Conservation (phyloP, 2,888 invertebrate genomes). For the Adelognathus sp. region DNA sequence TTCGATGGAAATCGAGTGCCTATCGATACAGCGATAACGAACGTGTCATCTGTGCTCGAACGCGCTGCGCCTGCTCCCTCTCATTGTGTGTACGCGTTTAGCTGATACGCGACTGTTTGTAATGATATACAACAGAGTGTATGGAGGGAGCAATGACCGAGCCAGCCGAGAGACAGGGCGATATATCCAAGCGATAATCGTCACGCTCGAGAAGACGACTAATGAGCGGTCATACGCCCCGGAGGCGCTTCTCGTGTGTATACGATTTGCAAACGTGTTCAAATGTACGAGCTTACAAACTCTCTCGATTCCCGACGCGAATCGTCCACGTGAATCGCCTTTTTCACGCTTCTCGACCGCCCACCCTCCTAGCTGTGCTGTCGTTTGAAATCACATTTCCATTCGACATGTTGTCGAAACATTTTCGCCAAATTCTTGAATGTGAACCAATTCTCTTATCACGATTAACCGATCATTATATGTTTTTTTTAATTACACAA, state of each 20-base stretch:
- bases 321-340: neutral
- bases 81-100: neutral
- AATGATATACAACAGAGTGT: neutral
- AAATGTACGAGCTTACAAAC: too few species aligned
- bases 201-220: slow-evolving; percentile 33
- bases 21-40: neutral
- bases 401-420: neutral
- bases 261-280: neutral
- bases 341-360: slow-evolving; percentile 21
- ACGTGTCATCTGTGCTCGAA: neutral
- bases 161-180: slow-evolving; percentile 5
- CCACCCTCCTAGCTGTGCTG: neutral
- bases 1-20: too few species aligned
- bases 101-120: neutral
- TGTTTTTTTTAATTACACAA: too few species aligned
- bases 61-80: neutral
- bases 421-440: too few species aligned
- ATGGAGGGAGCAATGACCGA: slow-evolving; percentile 29
- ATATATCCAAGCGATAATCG: slow-evolving; percentile 30
- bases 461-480: too few species aligned
- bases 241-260: neutral
- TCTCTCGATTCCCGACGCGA: neutral
- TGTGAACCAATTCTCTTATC: too few species aligned
- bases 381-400: neutral
- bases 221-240: slow-evolving; percentile 12